Evolutionary conservation across 2,797 vertebrate species (phyloP), one percentile per base, ranked within the genome.

Genomic region (Rhinichthys osculus): DNA sequence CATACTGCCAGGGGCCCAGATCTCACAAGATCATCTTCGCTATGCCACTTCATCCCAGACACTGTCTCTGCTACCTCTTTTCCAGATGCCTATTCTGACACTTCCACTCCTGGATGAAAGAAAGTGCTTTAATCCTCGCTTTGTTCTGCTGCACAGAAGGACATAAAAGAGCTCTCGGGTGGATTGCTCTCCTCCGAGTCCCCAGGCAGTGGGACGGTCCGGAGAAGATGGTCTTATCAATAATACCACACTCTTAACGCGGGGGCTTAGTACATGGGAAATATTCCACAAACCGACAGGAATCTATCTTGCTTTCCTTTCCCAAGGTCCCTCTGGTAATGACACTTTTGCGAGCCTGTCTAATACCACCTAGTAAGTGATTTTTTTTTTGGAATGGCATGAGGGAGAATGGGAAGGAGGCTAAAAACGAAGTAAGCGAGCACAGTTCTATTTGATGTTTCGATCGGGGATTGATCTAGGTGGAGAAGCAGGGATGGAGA

Each of bases 381-480:
- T 96, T 97, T 97, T 97, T 38, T 38, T 42, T 80, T 79, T 38
- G 33, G 86, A 86, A 90, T 90, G 89, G 84, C 74, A 84, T 78
- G 52, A 79, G 74, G 71, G 77, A 90, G 91, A 91, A 90, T 84
- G 88, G 84, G 78, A 83, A 87, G 70, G 86, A 81, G 74, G 70
- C 67, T 81, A 66, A 73, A 86, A 91, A 91, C 87, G 93, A 85
- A 91, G 95, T 96, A 96, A 96, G 95, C 96, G 96, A 95, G 92
- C 94, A 95, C 95, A 88, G 76, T 96, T 97, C 96, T 97, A 97
- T 98, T 98, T 97, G 97, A 98, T 98, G 97, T 97, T 98, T 97
- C 97, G 97, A 98, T 98, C 97, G 95, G 95, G 96, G 97, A 99
- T 98, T 98, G 98, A 98, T 99, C 97, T 97, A 94, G 88, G 92